Evolutionary conservation across 2,113 vertebrate species (phyloP).

Genomic region (Phocoena phocoena): DNA sequence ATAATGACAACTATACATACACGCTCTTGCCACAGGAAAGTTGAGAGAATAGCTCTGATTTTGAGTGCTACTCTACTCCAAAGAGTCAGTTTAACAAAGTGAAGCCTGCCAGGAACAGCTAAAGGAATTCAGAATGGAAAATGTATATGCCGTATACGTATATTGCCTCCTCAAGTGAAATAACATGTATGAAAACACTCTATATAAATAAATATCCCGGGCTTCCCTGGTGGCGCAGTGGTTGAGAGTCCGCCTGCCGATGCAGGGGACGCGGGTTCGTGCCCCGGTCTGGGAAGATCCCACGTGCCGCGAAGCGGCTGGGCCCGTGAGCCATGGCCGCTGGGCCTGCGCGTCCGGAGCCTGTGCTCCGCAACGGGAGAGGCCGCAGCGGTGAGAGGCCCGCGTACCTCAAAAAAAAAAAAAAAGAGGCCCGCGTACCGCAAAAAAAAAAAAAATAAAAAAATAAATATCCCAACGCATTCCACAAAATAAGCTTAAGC

Average conservation of each 20-base stretch:
- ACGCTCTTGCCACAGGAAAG: constrained; percentile 6
- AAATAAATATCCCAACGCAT: not conserved
- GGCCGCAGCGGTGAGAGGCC: no score
- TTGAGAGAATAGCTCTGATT: constrained; percentile 6
- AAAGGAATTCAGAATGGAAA: not conserved
- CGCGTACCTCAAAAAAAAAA: no score
- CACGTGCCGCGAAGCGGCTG: no score
- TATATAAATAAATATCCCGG: not conserved
- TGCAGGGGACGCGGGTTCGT: no score
- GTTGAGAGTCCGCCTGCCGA: no score
- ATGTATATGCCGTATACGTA: not conserved
- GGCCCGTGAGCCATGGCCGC: no score
- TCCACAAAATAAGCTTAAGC: not conserved
- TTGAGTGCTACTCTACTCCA: not conserved
- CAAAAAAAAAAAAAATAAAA: no score
- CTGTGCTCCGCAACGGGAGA: no score
- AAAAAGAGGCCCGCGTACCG: no score
- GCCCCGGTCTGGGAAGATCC: no score
- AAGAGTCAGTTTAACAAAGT: not conserved
- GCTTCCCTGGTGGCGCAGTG: no score
- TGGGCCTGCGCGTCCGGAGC: no score
- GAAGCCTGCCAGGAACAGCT: not conserved
- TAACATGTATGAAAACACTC: not conserved
- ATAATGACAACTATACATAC: not conserved
- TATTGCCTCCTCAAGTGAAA: not conserved